These are phyloP conservation scores for Mizuhopecten yessoensis DNA, from an alignment of 1,140 invertebrate genomes.

Conservation along the genomic window DNA sequence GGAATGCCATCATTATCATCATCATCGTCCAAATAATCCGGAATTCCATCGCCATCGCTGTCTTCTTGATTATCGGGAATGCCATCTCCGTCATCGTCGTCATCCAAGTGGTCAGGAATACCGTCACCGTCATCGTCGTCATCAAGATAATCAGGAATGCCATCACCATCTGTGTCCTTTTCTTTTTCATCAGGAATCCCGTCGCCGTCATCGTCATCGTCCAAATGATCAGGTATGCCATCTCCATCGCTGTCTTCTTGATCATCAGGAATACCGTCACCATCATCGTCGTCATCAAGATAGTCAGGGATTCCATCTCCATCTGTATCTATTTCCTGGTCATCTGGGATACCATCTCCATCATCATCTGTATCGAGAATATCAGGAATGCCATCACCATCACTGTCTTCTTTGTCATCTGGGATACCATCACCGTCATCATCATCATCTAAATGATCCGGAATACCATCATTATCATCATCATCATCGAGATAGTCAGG, in stretches of 20 bases:
- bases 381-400: slow-evolving; percentile 76
- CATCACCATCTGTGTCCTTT: slow-evolving; percentile 75
- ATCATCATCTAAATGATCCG: slow-evolving; percentile 73
- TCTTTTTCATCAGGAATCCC: slow-evolving; percentile 73
- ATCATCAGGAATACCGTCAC: slow-evolving; percentile 76
- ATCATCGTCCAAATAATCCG: slow-evolving; percentile 75
- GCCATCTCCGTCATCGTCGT: slow-evolving; percentile 77
- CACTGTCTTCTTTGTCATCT: slow-evolving; percentile 64
- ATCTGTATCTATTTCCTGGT: slow-evolving; percentile 73
- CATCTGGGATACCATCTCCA: slow-evolving; percentile 76
- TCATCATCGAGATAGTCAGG: slow-evolving; percentile 74
- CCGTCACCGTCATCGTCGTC: slow-evolving; percentile 76
- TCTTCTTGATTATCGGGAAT: slow-evolving; percentile 76
- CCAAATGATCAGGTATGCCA: slow-evolving; percentile 74
- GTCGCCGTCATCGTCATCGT: slow-evolving; percentile 73
- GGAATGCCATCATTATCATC: slow-evolving; percentile 77
- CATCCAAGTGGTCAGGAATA: slow-evolving; percentile 75
- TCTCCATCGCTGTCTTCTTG: slow-evolving; percentile 71
- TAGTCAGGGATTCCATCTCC: slow-evolving; percentile 76
- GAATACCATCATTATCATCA: slow-evolving; percentile 74
- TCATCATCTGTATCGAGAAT: slow-evolving; percentile 71
- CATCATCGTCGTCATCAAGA: slow-evolving; percentile 69
- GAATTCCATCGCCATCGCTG: slow-evolving; percentile 77
- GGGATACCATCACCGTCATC: slow-evolving; percentile 73
- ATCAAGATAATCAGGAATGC: slow-evolving; percentile 76